Evolutionary conservation across 2,888 invertebrate genomes (phyloP), one percentile per base, ranked within the genome.

Genomic region (Phragmatobia fuliginosa): DNA sequence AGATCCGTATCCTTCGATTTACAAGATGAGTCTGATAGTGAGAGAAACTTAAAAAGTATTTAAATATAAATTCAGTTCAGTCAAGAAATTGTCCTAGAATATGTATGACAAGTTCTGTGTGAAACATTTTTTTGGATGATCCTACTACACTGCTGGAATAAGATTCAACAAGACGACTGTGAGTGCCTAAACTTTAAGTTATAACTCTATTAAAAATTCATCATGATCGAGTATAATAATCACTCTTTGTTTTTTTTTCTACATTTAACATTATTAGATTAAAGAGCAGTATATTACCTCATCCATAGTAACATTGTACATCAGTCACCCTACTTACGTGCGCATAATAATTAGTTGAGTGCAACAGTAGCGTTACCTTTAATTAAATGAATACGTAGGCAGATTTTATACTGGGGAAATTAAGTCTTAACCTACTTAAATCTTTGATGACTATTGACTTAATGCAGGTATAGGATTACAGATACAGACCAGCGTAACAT

Each of bases 281-380:
- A 25, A 18, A 16, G 18, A 28, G 21, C 2, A 33, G 59, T 64
- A 56, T 58, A 71, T 75, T 81, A 80, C 83, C 83, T 73, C 72
- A 32, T 80, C 71, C 68, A 6, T 18, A 31, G 1, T 38, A 61
- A 67, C 21, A 18, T 73, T 62, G 56, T 63, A 76, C 60, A 65
- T 81, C 83, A 41, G 14, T 49, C 70, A 82, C 63, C 82, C 82
- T 60, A 83, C 79, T 70, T 75, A 70, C 64, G 56, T 62, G 72
- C 71, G 83, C 77, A 88, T 86, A 74, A 79, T 83, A 86, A 86
- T 85, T 81, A 85, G 77, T 71, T 75, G 73, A 62, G 66, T 71
- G 76, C 71, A 79, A 72, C 74, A 82, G 87, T 86, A 71, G 78
- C 64, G 49, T 33, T 41, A 60, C 61, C 71, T 68, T 66, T 68